A percentile compares a stretch with the other conserved stretches of the same genome.
These are phyloP conservation scores for Candoia aspera DNA, from an alignment of 2,113 vertebrate genomes.

Conservation along the genomic window DNA sequence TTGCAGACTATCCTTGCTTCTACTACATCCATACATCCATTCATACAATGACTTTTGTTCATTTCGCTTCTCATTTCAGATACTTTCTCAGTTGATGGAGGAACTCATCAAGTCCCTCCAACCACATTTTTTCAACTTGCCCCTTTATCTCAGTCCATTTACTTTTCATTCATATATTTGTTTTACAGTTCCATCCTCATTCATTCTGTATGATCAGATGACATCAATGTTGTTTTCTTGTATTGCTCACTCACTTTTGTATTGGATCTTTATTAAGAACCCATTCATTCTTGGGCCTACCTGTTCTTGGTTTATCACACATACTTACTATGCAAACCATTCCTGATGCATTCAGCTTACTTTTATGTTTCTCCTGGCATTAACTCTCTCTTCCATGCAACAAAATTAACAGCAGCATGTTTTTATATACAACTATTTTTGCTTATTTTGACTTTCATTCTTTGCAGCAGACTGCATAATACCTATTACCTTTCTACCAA, in stretches of 20 bases:
- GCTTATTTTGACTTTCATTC: neutral
- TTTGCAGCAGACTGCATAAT: neutral
- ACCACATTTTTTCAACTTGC: neutral
- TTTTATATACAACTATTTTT: neutral
- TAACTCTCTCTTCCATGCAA: neutral
- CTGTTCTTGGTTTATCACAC: neutral
- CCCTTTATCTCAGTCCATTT: neutral
- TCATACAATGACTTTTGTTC: neutral
- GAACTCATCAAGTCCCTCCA: neutral
- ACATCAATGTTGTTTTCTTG: neutral
- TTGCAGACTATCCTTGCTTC: neutral
- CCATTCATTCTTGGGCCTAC: neutral
- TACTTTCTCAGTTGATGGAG: neutral
- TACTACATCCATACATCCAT: neutral
- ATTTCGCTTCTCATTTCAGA: neutral
- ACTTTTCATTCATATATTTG: too few relatives aligned
- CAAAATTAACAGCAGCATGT: neutral
- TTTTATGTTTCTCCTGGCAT: neutral
- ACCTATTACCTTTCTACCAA: neutral
- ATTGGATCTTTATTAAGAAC: neutral
- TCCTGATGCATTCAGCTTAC: neutral
- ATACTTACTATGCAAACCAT: neutral
- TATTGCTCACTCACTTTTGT: neutral
- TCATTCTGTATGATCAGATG: neutral
- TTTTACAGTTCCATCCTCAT: neutral